Percentiles rank a stretch among this genome's conserved stretches.
Evolutionary conservation across 2,797 vertebrate species (phyloP).

Genomic region (Apogon hyalosoma): DNA sequence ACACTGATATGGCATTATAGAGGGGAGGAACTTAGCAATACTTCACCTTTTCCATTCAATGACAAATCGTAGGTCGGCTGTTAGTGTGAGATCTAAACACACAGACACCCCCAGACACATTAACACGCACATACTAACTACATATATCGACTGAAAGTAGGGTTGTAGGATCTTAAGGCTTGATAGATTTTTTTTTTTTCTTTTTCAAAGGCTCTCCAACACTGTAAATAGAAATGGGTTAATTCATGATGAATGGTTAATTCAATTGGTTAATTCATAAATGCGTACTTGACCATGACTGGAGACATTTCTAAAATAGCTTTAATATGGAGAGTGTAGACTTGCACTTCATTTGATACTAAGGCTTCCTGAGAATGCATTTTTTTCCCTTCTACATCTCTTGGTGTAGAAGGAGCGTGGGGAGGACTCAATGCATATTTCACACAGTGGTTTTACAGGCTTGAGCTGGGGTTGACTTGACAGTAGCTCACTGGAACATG

Average conservation of each 20-base stretch:
- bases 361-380: background rate
- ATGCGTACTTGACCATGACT: conserved; percentile 33
- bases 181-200: conserved; percentile 35
- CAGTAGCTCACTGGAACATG: conserved; percentile 17
- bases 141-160: conserved; percentile 43
- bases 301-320: conserved; percentile 46
- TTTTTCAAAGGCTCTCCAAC: conserved; percentile 51
- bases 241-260: conserved; percentile 40
- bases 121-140: conserved; percentile 26
- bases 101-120: conserved; percentile 9
- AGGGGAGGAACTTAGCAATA: conserved; percentile 20
- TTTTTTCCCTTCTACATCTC: conserved; percentile 8
- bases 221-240: conserved; percentile 49
- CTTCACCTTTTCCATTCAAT: conserved; percentile 29
- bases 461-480: conserved; percentile 39
- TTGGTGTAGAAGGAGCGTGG: background rate
- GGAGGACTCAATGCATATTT: conserved; percentile 32
- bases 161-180: conserved; percentile 30
- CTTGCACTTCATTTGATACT: conserved; percentile 23
- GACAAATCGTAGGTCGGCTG: conserved; percentile 26
- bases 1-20: conserved; percentile 25
- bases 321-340: conserved; percentile 34
- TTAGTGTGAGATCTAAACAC: conserved; percentile 32
- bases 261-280: conserved; percentile 35
- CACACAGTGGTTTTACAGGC: conserved; percentile 33